These are phyloP conservation scores for Malaclemys terrapin DNA, from an alignment of 2,113 vertebrate genomes.

Conservation along the genomic window DNA sequence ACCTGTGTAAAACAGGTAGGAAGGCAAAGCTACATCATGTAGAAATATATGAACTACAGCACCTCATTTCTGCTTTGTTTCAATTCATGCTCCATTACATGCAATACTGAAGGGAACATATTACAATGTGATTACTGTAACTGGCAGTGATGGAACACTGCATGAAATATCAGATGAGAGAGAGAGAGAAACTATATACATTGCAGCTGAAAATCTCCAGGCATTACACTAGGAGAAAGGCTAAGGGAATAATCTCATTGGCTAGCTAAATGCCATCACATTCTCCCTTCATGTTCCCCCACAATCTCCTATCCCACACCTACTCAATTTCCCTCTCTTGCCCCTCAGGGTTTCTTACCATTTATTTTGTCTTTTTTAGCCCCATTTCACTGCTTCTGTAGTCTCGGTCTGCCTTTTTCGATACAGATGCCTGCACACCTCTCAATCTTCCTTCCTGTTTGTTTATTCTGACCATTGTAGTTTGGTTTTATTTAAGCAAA, in stretches of 20 bases:
- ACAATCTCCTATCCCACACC: background rate
- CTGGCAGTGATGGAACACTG: fast-evolving
- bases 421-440: background rate
- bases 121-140: background rate
- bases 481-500: background rate
- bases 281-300: background rate
- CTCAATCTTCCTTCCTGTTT: background rate
- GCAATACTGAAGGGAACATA: fast-evolving
- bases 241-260: background rate
- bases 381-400: background rate
- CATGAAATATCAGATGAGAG: background rate
- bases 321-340: fast-evolving
- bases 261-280: fast-evolving
- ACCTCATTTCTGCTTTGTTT: background rate
- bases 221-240: fast-evolving
- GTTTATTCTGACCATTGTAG: background rate
- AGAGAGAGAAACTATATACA: background rate
- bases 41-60: fast-evolving
- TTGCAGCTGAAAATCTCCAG: background rate
- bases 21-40: background rate
- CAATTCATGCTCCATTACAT: background rate
- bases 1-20: background rate
- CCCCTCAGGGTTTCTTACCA: fast-evolving
- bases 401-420: background rate
- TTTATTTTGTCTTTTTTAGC: background rate